Evolutionary conservation across 2,113 vertebrate genomes (phyloP).

Genomic region (Rhea americana): DNA sequence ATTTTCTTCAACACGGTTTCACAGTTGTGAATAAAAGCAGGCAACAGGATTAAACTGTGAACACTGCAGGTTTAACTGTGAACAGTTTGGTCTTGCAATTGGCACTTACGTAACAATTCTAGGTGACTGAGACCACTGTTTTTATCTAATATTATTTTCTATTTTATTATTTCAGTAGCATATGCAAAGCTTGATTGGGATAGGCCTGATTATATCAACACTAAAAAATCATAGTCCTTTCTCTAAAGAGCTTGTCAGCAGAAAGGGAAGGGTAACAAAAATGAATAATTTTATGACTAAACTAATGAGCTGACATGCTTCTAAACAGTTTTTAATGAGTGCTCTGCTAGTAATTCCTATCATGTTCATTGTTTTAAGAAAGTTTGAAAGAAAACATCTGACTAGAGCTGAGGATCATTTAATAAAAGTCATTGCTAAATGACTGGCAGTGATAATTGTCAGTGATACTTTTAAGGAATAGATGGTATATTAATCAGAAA

Average conservation of each 20-base stretch:
- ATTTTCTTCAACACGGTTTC: neutral
- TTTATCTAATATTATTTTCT: neutral
- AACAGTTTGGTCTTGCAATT: neutral
- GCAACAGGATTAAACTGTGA: neutral
- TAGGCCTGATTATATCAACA: neutral
- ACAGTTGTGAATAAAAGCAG: neutral
- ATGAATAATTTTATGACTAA: neutral
- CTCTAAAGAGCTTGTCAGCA: neutral
- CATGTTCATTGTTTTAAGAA: neutral
- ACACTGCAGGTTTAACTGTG: neutral
- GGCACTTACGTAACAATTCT: neutral
- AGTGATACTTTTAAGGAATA: neutral
- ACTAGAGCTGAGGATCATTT: neutral
- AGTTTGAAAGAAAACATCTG: neutral
- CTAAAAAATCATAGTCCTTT: neutral
- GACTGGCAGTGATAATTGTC: too few species aligned
- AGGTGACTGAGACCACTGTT: neutral
- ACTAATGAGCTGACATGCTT: neutral
- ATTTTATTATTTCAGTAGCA: neutral
- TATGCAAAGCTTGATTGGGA: neutral
- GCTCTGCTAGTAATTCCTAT: neutral
- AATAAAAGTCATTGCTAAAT: neutral
- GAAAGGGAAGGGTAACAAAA: neutral
- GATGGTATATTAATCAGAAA: neutral
- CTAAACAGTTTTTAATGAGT: neutral